A percentile compares a stretch with the other conserved stretches of the same genome.
phyloP scores from a whole-genome alignment of 2,888 invertebrate species.

The Leptogaster cylindrica region DNA sequence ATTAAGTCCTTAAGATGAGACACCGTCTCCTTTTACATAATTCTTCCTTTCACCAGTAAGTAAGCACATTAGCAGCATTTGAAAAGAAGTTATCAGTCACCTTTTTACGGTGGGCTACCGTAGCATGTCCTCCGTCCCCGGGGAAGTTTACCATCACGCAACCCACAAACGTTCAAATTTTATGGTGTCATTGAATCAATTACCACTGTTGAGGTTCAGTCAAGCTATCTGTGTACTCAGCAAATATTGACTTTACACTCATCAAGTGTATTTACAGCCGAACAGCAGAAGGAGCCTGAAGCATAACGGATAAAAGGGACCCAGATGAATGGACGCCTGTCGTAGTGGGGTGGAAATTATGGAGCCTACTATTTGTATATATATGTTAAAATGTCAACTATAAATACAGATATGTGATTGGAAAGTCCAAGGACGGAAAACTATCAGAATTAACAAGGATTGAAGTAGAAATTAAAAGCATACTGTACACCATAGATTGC shows the following conservation, averaged over 20 bases:
- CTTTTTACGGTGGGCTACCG: neutral
- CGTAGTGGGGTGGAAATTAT: slow-evolving; percentile 4
- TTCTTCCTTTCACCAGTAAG: too few species aligned
- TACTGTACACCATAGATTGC: too few species aligned
- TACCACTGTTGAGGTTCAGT: slow-evolving; percentile 22
- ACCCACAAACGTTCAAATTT: slow-evolving; percentile 34
- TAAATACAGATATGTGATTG: too few species aligned
- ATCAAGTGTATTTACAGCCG: slow-evolving; percentile 31
- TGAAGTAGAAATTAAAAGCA: too few species aligned
- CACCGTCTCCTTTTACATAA: too few species aligned
- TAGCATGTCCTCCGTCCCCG: neutral
- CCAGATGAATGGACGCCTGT: slow-evolving; percentile 2
- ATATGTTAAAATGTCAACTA: too few species aligned
- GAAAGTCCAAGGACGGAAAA: too few species aligned
- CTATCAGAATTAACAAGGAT: too few species aligned
- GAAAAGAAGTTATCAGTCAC: neutral
- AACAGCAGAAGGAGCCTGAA: slow-evolving; percentile 2
- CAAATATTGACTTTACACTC: slow-evolving; percentile 35
- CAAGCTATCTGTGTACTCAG: slow-evolving; percentile 21
- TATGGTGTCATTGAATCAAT: slow-evolving; percentile 41
- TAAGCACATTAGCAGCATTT: neutral
- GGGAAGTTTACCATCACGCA: neutral
- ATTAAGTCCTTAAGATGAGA: too few species aligned
- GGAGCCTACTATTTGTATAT: too few species aligned
- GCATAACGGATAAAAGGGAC: neutral